Evolutionary conservation across 2,113 vertebrate genomes (phyloP), one percentile per base, ranked within the genome.

Genomic region (Oryzias curvinotus): DNA sequence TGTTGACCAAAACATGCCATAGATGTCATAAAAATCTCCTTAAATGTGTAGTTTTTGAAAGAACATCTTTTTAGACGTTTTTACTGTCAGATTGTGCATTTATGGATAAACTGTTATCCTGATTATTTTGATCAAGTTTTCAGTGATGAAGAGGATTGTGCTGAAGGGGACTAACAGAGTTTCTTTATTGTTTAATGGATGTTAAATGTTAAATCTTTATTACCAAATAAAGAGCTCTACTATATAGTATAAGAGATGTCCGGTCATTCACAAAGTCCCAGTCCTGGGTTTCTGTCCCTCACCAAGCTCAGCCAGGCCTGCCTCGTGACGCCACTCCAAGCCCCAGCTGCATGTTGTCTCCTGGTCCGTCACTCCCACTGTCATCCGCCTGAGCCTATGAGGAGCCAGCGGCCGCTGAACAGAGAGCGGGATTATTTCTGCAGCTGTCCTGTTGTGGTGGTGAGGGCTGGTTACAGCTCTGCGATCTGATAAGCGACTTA

Each of bases 401-500:
- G 75, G 63, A 81, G 71, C 78, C 77, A 76, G 83, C 76, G 54
- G 14, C 70, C 74, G 77, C 26, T 28, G 42, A 52, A 65, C 48
- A 14, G 58, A 71, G 64, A 48, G 61, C 43, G 42, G 78, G 81
- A 83, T 88, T 88, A 83, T 82, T 81, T 71, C 68, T 57, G 70
- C 83, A 80, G 79, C 78, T 86, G 81, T 66, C 81, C 63, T 77
- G 82, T 80, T 82, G 81, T 85, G 36, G 36, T 71, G 73, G 77
- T 77, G 63, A 81, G 58, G 48, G 75, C 73, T 71, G 74, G 73
- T 85, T 84, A 83, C 77, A 81, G 75, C 67, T 75, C 55, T 77
- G 82, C 75, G 77, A 87, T 87, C 82, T 70, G 80, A 87, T 89
- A 86, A 83, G 83, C 59, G 66, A 83, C 77, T 87, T 86, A 85